These are phyloP conservation scores for Diarsia dahlii DNA, from an alignment of 2,888 invertebrate species.

Conservation along the genomic window DNA sequence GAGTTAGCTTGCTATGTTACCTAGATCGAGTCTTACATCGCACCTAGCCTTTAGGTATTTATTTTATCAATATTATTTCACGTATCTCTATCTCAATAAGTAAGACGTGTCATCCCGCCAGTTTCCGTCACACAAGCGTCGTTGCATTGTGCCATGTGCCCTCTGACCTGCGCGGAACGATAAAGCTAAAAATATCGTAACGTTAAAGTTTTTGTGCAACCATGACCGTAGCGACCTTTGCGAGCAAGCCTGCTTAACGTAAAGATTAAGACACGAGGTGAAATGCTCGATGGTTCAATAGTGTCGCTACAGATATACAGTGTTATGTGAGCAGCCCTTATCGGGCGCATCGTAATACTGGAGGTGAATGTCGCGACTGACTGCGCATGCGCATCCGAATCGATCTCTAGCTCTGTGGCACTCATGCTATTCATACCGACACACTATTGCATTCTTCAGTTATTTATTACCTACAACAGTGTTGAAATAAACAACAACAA, in stretches of 20 bases:
- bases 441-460: neutral
- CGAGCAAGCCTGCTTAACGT: neutral
- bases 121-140: neutral
- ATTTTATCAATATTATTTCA: neutral
- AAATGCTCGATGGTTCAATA: neutral
- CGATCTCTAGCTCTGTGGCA: neutral
- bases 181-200: constrained; percentile 9
- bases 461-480: neutral
- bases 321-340: neutral
- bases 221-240: neutral
- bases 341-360: neutral
- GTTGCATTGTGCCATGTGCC: neutral
- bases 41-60: neutral
- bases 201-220: neutral
- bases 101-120: neutral
- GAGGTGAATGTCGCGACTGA: neutral
- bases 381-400: neutral
- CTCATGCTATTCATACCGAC: too few species aligned
- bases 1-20: neutral
- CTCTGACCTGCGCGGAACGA: constrained; percentile 9
- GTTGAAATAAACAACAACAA: too few species aligned
- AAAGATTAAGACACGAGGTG: neutral
- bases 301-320: neutral
- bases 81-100: neutral
- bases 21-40: neutral